A percentile compares a stretch with the other conserved stretches of the same genome.
phyloP scores from a whole-genome alignment of 1,140 invertebrate species.

The Drosophila athabasca region DNA sequence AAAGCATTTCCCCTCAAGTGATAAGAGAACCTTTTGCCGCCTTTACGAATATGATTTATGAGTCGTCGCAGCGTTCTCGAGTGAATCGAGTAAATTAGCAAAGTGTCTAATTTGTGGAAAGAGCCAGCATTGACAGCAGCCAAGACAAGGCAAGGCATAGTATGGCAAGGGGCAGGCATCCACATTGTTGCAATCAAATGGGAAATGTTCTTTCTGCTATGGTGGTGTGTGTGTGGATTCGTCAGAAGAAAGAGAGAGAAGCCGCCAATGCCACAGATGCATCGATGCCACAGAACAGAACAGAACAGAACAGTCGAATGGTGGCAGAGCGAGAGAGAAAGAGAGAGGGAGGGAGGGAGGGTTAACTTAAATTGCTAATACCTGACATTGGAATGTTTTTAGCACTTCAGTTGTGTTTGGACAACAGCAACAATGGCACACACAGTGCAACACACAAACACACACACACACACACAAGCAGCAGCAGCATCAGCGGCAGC shows the following conservation, averaged over 20 bases:
- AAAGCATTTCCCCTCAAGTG: not conserved
- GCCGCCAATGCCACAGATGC: conserved; percentile 13
- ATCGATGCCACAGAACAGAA: too few species aligned
- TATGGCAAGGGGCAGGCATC: too few species aligned
- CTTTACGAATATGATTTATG: conserved; percentile 34
- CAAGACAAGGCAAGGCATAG: too few species aligned
- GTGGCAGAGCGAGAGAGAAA: not conserved
- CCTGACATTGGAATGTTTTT: conserved; percentile 82
- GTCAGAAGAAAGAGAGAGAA: conserved; percentile 15
- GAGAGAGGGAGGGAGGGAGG: conserved; percentile 6
- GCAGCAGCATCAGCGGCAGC: conserved; percentile 26
- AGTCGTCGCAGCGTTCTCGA: not conserved
- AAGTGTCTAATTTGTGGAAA: conserved; percentile 45
- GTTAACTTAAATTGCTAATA: conserved; percentile 78
- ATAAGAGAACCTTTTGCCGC: not conserved
- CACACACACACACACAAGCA: conserved; percentile 21
- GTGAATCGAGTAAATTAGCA: conserved; percentile 43
- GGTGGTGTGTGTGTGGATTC: conserved; percentile 7
- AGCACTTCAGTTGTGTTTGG: conserved; percentile 79
- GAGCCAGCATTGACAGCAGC: conserved; percentile 35
- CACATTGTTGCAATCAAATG: conserved; percentile 46
- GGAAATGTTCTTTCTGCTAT: conserved; percentile 35
- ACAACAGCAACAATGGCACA: conserved; percentile 74
- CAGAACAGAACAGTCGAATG: too few species aligned
- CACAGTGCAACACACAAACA: conserved; percentile 43